Base-by-base conservation (phyloP, 2,113 vertebrate species). In the Megaceryle torquata region DNA sequence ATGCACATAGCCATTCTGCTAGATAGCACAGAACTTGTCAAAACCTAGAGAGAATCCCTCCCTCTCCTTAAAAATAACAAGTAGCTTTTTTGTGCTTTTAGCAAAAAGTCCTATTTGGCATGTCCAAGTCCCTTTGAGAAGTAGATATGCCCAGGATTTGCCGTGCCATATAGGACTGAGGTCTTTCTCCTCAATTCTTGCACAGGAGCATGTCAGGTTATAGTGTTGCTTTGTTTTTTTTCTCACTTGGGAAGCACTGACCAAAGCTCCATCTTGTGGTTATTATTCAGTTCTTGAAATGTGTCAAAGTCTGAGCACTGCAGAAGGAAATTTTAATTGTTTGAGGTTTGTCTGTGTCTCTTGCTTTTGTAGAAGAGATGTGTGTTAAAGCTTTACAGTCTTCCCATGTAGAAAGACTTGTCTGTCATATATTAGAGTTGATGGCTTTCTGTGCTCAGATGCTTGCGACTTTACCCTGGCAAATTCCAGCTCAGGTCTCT, bases 261-360 rank as follows among this genome's bases (percentile, higher is more conserved):
- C 35, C 41, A 74, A 78, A 82, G 95, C 91, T 91, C 97, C 96
- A 93, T 94, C 97, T 97, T 75, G 97, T 97, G 96, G 97, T 88
- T 76, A 48, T 64, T 86, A 53, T 12, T 93, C 71, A 35, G 18
- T 64, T 93, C 22, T 75, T 88, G 54, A 81, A 81, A 71, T 31
- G 24, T 24, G 24, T 60, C 57, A 9, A 44, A 83, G 26, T 82
- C 83, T 50, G 84, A 51, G 19, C 15, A 15, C 4, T 18, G 22
- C 51, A 56, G 48, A 78, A 80, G 22, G 20, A 90, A 75, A 41
- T 65, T 43, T 39, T 37, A 71, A 15, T 77, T 65, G 13, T 83
- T 53, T 20, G 13, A 78, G 48, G 29, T 57, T 82, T 70, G 70
- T 25, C 22, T 78, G 9, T 48, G 33, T 60, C 39, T 60, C 20